Evolutionary conservation across 2,113 vertebrate species (phyloP).

Genomic region (Zosterops japonicus): DNA sequence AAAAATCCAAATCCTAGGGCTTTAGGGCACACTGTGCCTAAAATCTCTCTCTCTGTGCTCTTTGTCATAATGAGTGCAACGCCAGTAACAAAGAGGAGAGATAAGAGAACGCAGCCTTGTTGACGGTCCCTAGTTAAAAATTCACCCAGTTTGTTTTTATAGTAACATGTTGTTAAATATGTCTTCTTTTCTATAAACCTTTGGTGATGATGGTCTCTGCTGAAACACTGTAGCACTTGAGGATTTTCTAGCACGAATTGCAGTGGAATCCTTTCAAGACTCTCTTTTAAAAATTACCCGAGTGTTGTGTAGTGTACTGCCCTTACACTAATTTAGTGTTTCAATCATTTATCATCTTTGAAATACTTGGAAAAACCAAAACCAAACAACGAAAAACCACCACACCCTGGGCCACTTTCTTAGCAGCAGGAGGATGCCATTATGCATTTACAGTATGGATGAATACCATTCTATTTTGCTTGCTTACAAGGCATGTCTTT

Average conservation of each 20-base stretch:
- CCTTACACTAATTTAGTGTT: not conserved
- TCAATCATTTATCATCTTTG: not conserved
- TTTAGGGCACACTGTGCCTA: not conserved
- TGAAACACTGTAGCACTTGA: not conserved
- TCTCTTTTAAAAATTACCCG: not conserved
- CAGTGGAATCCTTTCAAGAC: not conserved
- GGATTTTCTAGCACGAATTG: not conserved
- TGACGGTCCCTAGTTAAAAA: not conserved
- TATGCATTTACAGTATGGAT: slow-evolving; percentile 7
- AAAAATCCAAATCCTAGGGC: not conserved
- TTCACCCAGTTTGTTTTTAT: not conserved
- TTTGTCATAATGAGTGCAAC: not conserved
- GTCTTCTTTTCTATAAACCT: not conserved
- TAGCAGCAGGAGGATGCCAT: not conserved
- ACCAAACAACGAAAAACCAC: not conserved
- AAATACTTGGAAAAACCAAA: not conserved
- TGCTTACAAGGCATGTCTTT: slow-evolving; percentile 10
- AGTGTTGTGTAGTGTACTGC: not conserved
- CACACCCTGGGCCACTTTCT: not conserved
- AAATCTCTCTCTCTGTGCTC: not conserved
- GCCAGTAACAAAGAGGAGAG: not conserved
- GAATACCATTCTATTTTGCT: not conserved
- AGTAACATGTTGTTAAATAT: not conserved
- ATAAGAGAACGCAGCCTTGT: not conserved
- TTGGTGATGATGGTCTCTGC: not conserved